Percentiles rank a stretch among this genome's conserved stretches.
Evolutionary conservation across 1,140 invertebrate species (phyloP).

Genomic region (Antheraea pernyi): DNA sequence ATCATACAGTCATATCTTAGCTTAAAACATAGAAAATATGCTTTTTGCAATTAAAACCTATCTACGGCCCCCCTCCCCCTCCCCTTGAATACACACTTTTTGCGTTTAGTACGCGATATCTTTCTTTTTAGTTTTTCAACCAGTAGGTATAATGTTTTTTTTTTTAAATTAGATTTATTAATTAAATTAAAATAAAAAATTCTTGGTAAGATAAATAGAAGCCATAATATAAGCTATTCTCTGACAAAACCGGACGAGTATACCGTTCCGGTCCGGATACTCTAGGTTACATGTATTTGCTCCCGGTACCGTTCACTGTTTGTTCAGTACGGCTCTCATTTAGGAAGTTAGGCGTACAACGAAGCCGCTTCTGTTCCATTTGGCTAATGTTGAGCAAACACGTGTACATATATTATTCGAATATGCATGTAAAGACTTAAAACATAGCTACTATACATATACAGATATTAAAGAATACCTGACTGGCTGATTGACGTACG

Average conservation of each 20-base stretch:
- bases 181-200: not conserved
- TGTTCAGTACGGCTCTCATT: constrained; percentile 1
- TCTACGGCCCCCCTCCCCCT: no score
- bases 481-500: no score
- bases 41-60: no score
- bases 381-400: not conserved
- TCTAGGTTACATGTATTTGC: constrained; percentile 4
- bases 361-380: constrained; percentile 3
- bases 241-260: not conserved
- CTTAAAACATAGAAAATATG: no score
- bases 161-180: not conserved
- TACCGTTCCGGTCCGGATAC: not conserved
- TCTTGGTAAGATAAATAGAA: not conserved
- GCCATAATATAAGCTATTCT: not conserved
- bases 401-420: not conserved
- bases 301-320: not conserved
- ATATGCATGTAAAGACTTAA: not conserved
- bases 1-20: no score
- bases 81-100: no score
- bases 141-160: no score
- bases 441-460: no score
- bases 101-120: no score
- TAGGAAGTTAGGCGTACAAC: not conserved
- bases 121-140: no score
- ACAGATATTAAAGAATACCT: no score